These are phyloP conservation scores for Phyllopteryx taeniolatus DNA, from an alignment of 2,113 vertebrate genomes.

Conservation along the genomic window DNA sequence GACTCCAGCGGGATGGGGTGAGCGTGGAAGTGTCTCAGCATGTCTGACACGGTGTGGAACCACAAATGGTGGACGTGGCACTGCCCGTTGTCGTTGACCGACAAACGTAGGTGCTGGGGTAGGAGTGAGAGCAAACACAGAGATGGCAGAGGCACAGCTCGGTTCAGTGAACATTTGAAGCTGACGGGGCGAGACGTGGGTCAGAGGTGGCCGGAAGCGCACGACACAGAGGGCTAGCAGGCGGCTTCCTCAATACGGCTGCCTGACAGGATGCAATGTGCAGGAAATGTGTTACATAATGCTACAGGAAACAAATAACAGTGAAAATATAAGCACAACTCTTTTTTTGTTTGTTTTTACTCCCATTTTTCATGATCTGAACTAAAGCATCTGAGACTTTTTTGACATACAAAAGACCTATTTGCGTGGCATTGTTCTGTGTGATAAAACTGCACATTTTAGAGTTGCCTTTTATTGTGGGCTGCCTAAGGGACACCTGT, in stretches of 20 bases:
- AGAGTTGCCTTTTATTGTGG: too few relatives aligned
- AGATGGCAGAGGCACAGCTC: neutral
- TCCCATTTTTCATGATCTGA: neutral
- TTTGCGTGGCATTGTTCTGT: neutral
- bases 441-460: too few relatives aligned
- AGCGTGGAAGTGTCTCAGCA: conserved; percentile 94
- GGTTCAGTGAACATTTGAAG: conserved; percentile 21
- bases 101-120: conserved; percentile 89
- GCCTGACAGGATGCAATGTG: conserved; percentile 56
- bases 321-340: neutral
- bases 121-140: neutral
- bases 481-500: too few relatives aligned
- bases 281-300: conserved; percentile 46
- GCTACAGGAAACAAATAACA: conserved; percentile 5
- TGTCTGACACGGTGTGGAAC: conserved; percentile 96
- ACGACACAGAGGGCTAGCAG: conserved; percentile 46
- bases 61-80: conserved; percentile 98
- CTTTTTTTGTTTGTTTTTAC: neutral
- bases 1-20: conserved; percentile 97
- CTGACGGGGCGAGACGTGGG: conserved; percentile 24
- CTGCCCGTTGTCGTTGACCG: conserved; percentile 90
- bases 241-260: conserved; percentile 45
- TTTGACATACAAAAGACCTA: neutral
- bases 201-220: conserved; percentile 48
- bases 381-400: neutral